Percentiles rank a stretch among this genome's conserved stretches.
Evolutionary conservation across 2,797 vertebrate species (phyloP).

Genomic region (Podargus strigoides): DNA sequence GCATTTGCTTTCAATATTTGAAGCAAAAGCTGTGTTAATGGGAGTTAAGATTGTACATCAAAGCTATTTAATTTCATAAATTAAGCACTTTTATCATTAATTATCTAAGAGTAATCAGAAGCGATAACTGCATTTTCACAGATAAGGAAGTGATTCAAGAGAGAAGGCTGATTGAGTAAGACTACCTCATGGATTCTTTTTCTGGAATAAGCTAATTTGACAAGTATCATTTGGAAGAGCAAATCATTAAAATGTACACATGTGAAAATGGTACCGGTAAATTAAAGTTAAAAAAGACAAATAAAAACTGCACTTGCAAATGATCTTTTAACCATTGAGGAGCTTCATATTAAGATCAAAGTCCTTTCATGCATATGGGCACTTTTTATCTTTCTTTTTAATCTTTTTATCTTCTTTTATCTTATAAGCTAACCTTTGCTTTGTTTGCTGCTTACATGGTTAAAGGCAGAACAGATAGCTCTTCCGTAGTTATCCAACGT

Average conservation of each 20-base stretch:
- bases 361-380: rapidly evolving
- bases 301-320: not conserved
- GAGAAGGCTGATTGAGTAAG: not conserved
- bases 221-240: not conserved
- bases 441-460: not conserved
- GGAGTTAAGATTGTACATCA: not conserved
- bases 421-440: not conserved
- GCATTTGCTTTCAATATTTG: not conserved
- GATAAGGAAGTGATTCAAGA: not conserved
- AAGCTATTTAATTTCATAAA: conserved; percentile 16
- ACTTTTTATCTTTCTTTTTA: not conserved
- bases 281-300: not conserved
- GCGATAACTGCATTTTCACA: not conserved
- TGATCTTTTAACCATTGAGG: not conserved
- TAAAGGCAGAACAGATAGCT: not conserved
- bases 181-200: not conserved
- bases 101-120: conserved; percentile 38
- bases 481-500: not conserved
- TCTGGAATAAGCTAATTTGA: not conserved
- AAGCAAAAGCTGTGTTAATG: not conserved
- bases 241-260: not conserved
- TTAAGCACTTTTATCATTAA: not conserved
- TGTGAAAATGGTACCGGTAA: not conserved
- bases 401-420: no score
- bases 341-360: not conserved